Evolutionary conservation across 2,797 vertebrate genomes (phyloP), one percentile per base, ranked within the genome.

Genomic region (Pseudotriccus pelzelni): DNA sequence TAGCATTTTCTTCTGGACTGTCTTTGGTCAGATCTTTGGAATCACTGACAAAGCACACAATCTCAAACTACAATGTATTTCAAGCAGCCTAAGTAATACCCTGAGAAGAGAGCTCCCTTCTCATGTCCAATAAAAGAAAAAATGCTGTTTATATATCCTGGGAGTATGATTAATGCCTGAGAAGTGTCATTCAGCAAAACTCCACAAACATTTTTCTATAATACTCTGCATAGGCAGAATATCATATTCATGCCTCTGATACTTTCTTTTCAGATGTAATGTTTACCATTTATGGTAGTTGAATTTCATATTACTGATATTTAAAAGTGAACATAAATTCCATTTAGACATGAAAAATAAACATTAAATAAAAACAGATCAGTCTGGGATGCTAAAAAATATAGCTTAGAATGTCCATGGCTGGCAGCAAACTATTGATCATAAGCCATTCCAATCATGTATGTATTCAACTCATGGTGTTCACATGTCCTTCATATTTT

Each of bases 281-380:
- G 4, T 58, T 90, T 88, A 87, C 74, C 72, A 77, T 74, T 88
- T 67, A 36, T 55, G 36, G 77, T 85, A 56, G 34, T 49, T 60
- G 24, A 78, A 84, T 83, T 95, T 77, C 47, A 24, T 80, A 50
- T 83, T 89, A 60, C 37, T 77, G 56, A 30, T 91, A 80, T 74
- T 95, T 85, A 79, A 91, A 92, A 89, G 30, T 58, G 49, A 75
- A 56, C 30, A 44, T 10, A 3, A 78, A 87, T 86, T 89, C 23
- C 15, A 60, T 66, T 56, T 89, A 84, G 34, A 50, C 30, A 58
- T 72, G 68, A 28, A 92, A 93, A 86, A 52, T 44, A 86, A 84
- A 50, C 5, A 66, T 58, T 50, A 82, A 76, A 68, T 60, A 68
- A 87, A 94, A 66, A 1, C 14, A 77, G 41, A 59, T 41, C n/a